These are phyloP conservation scores for Julus scanicus DNA, from an alignment of 2,888 invertebrate species.

Conservation along the genomic window DNA sequence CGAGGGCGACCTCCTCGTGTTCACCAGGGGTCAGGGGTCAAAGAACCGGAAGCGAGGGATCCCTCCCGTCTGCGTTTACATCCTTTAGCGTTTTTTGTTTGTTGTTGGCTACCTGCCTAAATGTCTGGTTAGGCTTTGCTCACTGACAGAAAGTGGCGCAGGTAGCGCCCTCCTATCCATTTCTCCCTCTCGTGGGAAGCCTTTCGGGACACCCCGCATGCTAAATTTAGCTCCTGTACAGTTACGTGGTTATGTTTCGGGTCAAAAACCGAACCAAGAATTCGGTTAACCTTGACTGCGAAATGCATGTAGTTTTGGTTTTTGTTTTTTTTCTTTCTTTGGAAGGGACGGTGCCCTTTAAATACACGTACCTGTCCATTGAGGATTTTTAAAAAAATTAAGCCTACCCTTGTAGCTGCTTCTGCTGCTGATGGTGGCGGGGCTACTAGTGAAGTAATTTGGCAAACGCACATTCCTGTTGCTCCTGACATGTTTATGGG, in stretches of 20 bases:
- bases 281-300: slow-evolving; percentile 30
- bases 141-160: not conserved
- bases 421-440: not conserved
- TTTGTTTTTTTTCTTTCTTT: not conserved
- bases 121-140: not conserved
- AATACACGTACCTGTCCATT: slow-evolving; percentile 11
- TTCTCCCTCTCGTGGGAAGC: not conserved
- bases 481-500: slow-evolving; percentile 25
- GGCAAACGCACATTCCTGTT: not conserved
- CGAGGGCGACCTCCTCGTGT: not conserved
- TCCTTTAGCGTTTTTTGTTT: not conserved
- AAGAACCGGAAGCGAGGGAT: not conserved
- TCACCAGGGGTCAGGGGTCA: not conserved
- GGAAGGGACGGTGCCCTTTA: slow-evolving; percentile 32
- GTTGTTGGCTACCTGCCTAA: slow-evolving; percentile 23
- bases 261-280: slow-evolving; percentile 30
- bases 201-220: slow-evolving; percentile 1
- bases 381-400: not conserved
- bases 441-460: slow-evolving; percentile 2
- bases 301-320: not conserved
- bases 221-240: slow-evolving; percentile 13
- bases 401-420: not conserved
- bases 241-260: slow-evolving; percentile 24
- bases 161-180: not conserved
- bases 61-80: not conserved